phyloP scores from a whole-genome alignment of 1,140 invertebrate genomes.

The Cardiocondyla obscurior region DNA sequence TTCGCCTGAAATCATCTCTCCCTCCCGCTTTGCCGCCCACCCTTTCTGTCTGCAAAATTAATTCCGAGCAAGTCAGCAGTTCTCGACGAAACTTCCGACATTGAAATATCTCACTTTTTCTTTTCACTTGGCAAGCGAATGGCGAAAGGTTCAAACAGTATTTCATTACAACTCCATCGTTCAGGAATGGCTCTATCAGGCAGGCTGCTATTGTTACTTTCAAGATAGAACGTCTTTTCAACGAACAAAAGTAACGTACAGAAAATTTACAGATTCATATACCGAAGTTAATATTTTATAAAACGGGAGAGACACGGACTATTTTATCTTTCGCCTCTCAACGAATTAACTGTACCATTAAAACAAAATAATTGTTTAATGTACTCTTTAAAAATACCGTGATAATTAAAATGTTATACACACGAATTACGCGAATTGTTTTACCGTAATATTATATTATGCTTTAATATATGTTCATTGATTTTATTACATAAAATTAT shows the following conservation, averaged over 20 bases:
- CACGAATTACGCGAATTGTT: no score
- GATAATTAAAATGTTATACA: no score
- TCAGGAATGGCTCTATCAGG: conserved; percentile 37
- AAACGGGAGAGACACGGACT: neutral
- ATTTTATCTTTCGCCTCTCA: neutral
- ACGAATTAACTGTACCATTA: neutral
- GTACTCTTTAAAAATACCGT: no score
- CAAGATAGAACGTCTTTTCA: conserved; percentile 7
- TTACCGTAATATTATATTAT: no score
- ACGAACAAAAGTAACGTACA: neutral
- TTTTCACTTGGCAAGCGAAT: conserved; percentile 35
- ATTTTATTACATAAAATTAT: no score
- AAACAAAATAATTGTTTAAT: neutral
- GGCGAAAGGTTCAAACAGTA: conserved; percentile 44
- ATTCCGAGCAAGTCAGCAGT: conserved; percentile 34
- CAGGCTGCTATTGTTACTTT: conserved; percentile 27
- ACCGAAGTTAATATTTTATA: neutral
- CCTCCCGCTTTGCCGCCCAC: neutral
- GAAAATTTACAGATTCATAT: neutral
- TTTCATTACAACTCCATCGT: conserved; percentile 49
- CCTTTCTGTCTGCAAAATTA: conserved; percentile 30
- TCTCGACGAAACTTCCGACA: conserved; percentile 45
- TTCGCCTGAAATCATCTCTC: conserved; percentile 26
- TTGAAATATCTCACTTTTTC: conserved; percentile 53
- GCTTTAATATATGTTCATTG: no score